phyloP scores from a whole-genome alignment of 2,888 invertebrate species.

The Callyntrura sp. region DNA sequence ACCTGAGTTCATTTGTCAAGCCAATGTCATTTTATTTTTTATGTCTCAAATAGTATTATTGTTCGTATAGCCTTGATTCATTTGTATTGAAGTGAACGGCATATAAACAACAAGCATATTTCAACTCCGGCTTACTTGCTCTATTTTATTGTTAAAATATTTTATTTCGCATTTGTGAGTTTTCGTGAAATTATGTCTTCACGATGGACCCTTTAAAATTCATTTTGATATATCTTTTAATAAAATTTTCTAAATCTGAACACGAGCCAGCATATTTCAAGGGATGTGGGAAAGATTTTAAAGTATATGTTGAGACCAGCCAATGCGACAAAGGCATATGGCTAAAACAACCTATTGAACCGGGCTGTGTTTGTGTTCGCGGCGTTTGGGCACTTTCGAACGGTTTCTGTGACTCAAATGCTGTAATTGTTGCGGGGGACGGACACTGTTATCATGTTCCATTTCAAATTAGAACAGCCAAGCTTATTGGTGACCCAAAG shows the following conservation, averaged over 20 bases:
- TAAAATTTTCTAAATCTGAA: not conserved
- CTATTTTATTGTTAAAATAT: not conserved
- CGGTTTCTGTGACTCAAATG: constrained; percentile 67
- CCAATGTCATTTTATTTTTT: not conserved
- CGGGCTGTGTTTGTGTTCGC: constrained; percentile 63
- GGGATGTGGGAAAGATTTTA: constrained; percentile 46
- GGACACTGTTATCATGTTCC: constrained; percentile 66
- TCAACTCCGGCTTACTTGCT: not conserved
- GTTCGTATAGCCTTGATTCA: not conserved
- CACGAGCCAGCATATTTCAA: constrained; percentile 68
- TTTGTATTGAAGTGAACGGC: not conserved
- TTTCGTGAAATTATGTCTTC: not conserved
- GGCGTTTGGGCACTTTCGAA: constrained; percentile 74
- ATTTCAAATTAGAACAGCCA: constrained; percentile 64
- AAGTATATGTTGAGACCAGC: constrained; percentile 43
- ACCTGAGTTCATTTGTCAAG: not conserved
- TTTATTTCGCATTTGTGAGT: not conserved
- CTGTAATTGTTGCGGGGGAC: constrained; percentile 67
- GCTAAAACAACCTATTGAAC: constrained; percentile 54
- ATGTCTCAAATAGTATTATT: not conserved
- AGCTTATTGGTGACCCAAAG: constrained; percentile 65
- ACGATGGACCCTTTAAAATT: not conserved
- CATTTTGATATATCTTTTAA: not conserved
- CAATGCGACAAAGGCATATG: constrained; percentile 69
- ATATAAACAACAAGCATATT: not conserved